These are phyloP conservation scores for Polylopha cassiicola DNA, from an alignment of 2,888 invertebrate genomes.

Conservation along the genomic window DNA sequence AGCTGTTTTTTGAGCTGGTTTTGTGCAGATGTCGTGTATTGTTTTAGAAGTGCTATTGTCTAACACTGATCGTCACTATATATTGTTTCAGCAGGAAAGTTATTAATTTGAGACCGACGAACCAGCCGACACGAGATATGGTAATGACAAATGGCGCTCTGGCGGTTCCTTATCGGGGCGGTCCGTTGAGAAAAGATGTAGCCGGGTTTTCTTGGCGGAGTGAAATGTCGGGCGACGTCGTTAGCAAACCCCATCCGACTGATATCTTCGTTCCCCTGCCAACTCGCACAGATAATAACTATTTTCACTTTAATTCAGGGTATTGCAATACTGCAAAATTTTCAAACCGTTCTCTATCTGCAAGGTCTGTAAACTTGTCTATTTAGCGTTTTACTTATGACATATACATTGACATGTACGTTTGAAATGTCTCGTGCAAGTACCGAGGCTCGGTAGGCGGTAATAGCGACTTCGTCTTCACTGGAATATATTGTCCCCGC, in stretches of 20 bases:
- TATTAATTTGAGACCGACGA: conserved; percentile 38
- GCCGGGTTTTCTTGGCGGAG: conserved; percentile 46
- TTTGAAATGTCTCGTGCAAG: no score
- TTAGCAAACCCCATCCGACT: conserved; percentile 49
- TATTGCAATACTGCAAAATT: no score
- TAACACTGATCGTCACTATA: conserved; percentile 17
- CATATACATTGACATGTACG: no score
- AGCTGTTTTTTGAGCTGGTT: no score
- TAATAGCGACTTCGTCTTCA: conserved; percentile 59
- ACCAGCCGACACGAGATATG: conserved; percentile 43
- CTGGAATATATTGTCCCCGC: conserved; percentile 60
- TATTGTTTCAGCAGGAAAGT: conserved; percentile 24
- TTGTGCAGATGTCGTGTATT: no score
- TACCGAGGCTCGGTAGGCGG: conserved; percentile 55
- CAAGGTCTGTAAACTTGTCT: no score
- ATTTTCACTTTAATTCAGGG: conserved; percentile 37
- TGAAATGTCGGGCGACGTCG: conserved; percentile 53
- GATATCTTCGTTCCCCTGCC: conserved; percentile 42
- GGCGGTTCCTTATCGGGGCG: conserved; percentile 53
- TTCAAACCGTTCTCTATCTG: no score
- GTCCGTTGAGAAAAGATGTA: conserved; percentile 49
- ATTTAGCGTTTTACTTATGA: no score
- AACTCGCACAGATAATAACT: conserved; percentile 43
- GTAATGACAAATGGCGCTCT: conserved; percentile 59
- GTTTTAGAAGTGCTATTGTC: conserved; percentile 8